Conservation (phyloP, 92 coral and sea anemone species). For the Isaurus tuberculatus region DNA sequence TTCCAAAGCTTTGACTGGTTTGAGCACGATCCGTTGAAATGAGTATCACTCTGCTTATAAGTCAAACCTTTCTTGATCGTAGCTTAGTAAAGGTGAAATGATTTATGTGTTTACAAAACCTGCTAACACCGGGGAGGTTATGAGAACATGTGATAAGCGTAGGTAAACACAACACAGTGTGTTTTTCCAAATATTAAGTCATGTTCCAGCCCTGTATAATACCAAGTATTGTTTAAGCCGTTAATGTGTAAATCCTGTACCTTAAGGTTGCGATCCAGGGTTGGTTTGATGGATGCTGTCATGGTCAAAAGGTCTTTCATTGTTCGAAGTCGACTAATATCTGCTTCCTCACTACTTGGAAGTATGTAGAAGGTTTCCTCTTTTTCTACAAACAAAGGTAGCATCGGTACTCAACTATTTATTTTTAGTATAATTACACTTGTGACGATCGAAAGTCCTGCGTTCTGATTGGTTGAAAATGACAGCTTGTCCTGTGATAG, state of each 20-base stretch:
- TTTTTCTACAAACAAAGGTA: constrained; percentile 51
- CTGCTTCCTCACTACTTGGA: constrained; percentile 63
- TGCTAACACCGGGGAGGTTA: too few species aligned
- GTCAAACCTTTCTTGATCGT: too few species aligned
- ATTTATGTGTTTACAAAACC: too few species aligned
- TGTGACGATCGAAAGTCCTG: too few species aligned
- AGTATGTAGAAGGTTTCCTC: constrained; percentile 73
- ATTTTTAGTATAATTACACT: not conserved
- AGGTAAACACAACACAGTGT: too few species aligned
- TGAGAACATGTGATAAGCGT: too few species aligned
- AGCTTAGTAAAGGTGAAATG: too few species aligned
- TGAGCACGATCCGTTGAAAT: too few species aligned
- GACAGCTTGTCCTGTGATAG: too few species aligned
- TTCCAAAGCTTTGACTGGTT: not conserved
- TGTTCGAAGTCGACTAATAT: constrained; percentile 58
- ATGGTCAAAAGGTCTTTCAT: constrained; percentile 71
- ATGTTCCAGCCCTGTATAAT: not conserved
- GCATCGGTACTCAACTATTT: not conserved
- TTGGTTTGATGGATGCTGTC: constrained; percentile 73
- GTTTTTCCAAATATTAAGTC: not conserved
- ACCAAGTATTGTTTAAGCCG: not conserved
- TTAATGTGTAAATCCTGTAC: not conserved
- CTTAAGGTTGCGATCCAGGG: constrained; percentile 83
- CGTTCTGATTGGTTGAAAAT: too few species aligned
- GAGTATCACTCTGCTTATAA: too few species aligned